These are phyloP conservation scores for Cyanoliseus patagonus DNA, from an alignment of 2,113 vertebrate species.

Conservation along the genomic window DNA sequence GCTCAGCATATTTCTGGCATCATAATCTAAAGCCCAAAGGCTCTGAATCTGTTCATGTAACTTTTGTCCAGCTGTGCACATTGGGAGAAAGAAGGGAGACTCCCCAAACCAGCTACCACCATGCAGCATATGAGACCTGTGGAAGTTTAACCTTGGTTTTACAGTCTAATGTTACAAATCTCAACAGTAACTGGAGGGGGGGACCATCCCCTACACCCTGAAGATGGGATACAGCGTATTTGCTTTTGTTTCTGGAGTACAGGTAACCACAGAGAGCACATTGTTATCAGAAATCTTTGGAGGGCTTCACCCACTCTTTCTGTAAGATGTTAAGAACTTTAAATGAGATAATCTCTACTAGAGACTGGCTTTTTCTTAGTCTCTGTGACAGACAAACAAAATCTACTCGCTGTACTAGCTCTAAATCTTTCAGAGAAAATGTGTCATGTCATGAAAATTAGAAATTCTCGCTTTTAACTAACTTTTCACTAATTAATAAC, in stretches of 20 bases:
- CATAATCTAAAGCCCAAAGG: not conserved
- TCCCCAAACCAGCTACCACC: not conserved
- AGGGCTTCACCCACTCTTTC: not conserved
- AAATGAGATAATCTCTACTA: not conserved
- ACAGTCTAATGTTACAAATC: not conserved
- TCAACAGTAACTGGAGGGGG: accelerated
- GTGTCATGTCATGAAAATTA: not conserved
- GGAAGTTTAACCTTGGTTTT: not conserved
- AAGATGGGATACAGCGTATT: accelerated
- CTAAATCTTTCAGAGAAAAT: not conserved
- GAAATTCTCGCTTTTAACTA: not conserved
- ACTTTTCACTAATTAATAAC: not conserved
- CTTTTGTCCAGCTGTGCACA: not conserved
- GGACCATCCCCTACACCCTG: not conserved
- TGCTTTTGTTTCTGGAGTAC: not conserved
- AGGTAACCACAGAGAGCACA: not conserved
- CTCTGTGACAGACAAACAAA: not conserved
- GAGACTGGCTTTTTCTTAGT: not conserved
- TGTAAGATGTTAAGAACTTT: not conserved
- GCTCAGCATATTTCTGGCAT: not conserved
- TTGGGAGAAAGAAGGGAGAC: not conserved
- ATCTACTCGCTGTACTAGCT: not conserved
- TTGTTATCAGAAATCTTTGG: not conserved
- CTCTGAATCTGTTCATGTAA: not conserved
- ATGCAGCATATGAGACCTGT: accelerated